Base-by-base conservation (phyloP, 1,140 invertebrate genomes). In the Carcinoscorpius rotundicauda region DNA sequence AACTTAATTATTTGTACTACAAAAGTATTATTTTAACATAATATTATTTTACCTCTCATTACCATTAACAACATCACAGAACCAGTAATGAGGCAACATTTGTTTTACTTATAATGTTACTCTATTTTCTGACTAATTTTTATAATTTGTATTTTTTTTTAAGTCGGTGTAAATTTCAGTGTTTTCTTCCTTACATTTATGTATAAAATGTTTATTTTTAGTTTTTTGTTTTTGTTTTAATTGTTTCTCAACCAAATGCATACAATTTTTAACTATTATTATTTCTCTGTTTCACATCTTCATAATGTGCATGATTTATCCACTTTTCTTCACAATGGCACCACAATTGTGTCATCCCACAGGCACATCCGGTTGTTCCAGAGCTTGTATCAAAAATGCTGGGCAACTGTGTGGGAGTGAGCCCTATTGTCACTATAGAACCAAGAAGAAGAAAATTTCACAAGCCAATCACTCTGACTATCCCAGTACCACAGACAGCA, bases 341-440 rank as follows among this genome's bases (percentile, higher is more conserved):
- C 29, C 29, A 29, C 29, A 29, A 29, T 29, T 29, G 29, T 29
- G 29, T 29, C 29, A 9, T 29, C 29, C 29, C 29, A 59, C 78
- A 97, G 92, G 96, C 96, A 60, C 96, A 98, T 81, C 94, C 96
- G 61, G 96, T 99, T 73, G 89, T 95, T 71, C 84, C 92, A 61
- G 97, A 99, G 76, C 81, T 98, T 69, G 95, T 97, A 55, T 88
- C 93, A 6, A 98, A 98, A 79, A 81, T 99, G 59, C 82, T 98
- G 70, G 97, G 97, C 48, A 97, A 98, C 77, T 89, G 97, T 64
- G 95, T 99, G 6, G 96, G 96, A 6, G 96, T 99, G 4, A 98
- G 94, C 57, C 97, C 97, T 0, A 97, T 99, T 52, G 96, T 99
- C 49, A 99, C 97, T 0, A 94, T 99, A 61, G 97, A 99, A 80